Percentiles rank a stretch among this genome's conserved stretches.
These are phyloP conservation scores for Augiades crinisus DNA, from an alignment of 2,888 invertebrate genomes.

Conservation along the genomic window DNA sequence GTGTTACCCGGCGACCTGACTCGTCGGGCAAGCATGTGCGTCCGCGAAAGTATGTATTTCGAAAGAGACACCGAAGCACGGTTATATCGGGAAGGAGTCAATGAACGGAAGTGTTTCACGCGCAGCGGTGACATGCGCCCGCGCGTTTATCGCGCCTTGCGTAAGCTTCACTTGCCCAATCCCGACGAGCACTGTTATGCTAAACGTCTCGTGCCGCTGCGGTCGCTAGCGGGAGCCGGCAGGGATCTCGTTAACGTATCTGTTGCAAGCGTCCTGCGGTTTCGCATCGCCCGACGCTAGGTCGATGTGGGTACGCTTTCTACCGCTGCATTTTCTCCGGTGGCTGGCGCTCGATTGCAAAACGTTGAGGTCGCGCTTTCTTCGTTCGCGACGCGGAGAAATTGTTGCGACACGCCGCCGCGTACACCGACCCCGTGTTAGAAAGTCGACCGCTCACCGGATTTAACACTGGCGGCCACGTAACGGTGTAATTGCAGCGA, in stretches of 20 bases:
- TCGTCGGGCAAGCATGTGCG: conserved; percentile 36
- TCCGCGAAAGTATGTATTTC: conserved; percentile 62
- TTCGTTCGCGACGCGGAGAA: conserved; percentile 79
- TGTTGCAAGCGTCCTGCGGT: conserved; percentile 46
- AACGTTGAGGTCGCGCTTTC: conserved; percentile 80
- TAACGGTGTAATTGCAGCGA: conserved; percentile 78
- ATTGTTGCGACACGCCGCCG: conserved; percentile 77
- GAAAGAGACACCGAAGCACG: conserved; percentile 58
- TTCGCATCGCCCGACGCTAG: conserved; percentile 28
- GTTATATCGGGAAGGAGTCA: conserved; percentile 79
- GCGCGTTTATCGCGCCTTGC: conserved; percentile 73
- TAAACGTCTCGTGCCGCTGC: conserved; percentile 48
- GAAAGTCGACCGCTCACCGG: conserved; percentile 80
- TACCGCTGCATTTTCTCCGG: conserved; percentile 63
- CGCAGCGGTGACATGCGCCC: conserved; percentile 71
- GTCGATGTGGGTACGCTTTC: conserved; percentile 61
- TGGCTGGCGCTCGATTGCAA: conserved; percentile 67
- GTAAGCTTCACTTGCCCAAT: conserved; percentile 73
- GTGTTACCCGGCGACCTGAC: conserved; percentile 15
- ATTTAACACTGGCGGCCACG: conserved; percentile 70
- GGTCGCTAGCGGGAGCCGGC: conserved; percentile 43
- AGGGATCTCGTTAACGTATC: conserved; percentile 33
- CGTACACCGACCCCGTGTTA: conserved; percentile 79
- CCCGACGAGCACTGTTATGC: conserved; percentile 46
- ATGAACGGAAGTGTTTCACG: conserved; percentile 80